Conservation (phyloP, 2,113 vertebrate species). For the Grus americana region DNA sequence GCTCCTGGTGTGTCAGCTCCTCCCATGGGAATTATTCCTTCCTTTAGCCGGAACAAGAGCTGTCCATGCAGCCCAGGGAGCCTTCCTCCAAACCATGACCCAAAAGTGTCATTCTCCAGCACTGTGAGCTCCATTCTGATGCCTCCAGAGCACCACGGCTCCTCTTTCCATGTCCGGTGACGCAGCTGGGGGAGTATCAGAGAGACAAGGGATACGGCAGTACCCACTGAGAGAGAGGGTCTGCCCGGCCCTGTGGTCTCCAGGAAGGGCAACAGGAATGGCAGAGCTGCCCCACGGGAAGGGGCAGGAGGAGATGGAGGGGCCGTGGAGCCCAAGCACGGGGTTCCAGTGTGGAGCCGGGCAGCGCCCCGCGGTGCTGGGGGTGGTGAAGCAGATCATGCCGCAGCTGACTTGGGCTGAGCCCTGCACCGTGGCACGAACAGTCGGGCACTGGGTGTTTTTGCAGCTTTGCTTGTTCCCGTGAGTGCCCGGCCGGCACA, state of each 20-base stretch:
- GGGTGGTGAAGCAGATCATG: background rate
- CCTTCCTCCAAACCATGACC: background rate
- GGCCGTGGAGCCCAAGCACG: rapidly evolving
- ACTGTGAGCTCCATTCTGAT: background rate
- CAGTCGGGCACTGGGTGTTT: rapidly evolving
- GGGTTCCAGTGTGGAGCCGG: rapidly evolving
- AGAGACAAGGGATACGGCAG: background rate
- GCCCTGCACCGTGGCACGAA: rapidly evolving
- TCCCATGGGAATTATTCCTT: background rate
- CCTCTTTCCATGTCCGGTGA: background rate
- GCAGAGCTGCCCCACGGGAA: background rate
- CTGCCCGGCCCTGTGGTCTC: background rate
- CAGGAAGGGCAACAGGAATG: background rate
- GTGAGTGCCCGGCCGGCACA: rapidly evolving
- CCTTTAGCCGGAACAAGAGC: background rate
- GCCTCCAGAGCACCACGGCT: background rate
- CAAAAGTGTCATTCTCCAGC: background rate
- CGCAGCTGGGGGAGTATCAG: background rate
- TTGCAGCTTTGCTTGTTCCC: rapidly evolving
- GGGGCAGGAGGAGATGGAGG: background rate
- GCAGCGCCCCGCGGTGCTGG: rapidly evolving
- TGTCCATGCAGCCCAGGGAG: background rate
- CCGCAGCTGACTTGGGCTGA: background rate
- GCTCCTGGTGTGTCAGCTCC: background rate
- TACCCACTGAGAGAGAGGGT: background rate